Percentiles rank a stretch among this genome's conserved stretches.
These are phyloP conservation scores for Nyctibius grandis DNA, from an alignment of 2,797 vertebrate genomes.

Conservation along the genomic window DNA sequence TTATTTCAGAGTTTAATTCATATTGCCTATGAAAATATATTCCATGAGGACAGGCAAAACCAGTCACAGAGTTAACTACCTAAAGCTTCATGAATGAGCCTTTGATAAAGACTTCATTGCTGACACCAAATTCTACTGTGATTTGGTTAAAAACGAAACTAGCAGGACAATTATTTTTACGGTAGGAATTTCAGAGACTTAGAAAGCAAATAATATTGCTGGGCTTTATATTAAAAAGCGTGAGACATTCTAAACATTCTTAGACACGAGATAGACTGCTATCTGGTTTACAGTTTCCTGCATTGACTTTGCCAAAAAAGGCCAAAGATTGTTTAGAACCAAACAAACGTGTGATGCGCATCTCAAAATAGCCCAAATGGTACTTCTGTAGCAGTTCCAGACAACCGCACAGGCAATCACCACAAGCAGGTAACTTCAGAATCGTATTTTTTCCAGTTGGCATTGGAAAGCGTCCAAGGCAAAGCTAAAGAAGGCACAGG, in stretches of 20 bases:
- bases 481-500: neutral
- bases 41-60: neutral
- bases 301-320: neutral
- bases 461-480: neutral
- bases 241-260: neutral
- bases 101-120: neutral
- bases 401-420: neutral
- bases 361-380: neutral
- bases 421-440: neutral
- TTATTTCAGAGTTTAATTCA: neutral
- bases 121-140: neutral
- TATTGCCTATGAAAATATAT: neutral
- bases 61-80: neutral
- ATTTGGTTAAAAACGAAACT: neutral
- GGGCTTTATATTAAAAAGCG: neutral
- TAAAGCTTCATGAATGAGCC: neutral
- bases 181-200: neutral
- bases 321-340: neutral
- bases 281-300: slow-evolving; percentile 6
- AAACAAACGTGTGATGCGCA: neutral
- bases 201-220: neutral
- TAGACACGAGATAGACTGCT: neutral
- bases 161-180: neutral
- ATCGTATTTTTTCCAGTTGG: neutral
- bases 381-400: neutral